Base-by-base conservation (phyloP, 2,797 vertebrate species). In the Gadopsis marmoratus region DNA sequence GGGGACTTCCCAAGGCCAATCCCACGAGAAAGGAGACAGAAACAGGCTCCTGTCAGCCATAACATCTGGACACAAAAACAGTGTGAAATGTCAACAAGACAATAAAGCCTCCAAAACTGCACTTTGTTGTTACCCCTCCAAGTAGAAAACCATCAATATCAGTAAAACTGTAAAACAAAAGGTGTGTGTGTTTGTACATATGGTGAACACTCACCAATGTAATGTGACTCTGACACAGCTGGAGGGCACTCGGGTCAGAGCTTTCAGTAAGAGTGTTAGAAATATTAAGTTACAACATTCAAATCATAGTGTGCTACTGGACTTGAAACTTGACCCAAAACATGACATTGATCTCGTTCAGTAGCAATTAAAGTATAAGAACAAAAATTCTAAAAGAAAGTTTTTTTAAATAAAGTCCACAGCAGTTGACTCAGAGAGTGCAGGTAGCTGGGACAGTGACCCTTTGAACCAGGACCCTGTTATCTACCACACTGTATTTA, bases 201-300 rank as follows among this genome's bases (percentile, higher is more conserved):
- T 71, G 67, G 55, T 83, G 64, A 89, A 82, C 62, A 53, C 71
- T 74, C 41, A 81, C 51, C 72, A 48, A 61, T 35, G 81, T 87
- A 92, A 92, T 78, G 85, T 79, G 85, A 92, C 77, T 84, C 82
- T 76, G 43, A 83, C 84, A 83, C 78, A 89, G 81, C 91, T 88
- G 70, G 64, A 90, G 86, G 92, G 83, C 84, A 84, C 62, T n/a
- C 62, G 62, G 85, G 73, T 66, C 71, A 76, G 26, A 88, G 78
- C 86, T 87, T 90, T 88, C 74, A 89, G 63, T 77, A 50, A 39
- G 75, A 73, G 77, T 79, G 69, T 86, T 71, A 74, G 53, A 81
- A 81, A 86, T 91, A 92, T 92, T 74, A 88, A 67, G 79, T 92
- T 93, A 83, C 89, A 78, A 47, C 45, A 83, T 71, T 83, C 66